phyloP scores from a whole-genome alignment of 2,888 invertebrate species.

The Eilema caniola region DNA sequence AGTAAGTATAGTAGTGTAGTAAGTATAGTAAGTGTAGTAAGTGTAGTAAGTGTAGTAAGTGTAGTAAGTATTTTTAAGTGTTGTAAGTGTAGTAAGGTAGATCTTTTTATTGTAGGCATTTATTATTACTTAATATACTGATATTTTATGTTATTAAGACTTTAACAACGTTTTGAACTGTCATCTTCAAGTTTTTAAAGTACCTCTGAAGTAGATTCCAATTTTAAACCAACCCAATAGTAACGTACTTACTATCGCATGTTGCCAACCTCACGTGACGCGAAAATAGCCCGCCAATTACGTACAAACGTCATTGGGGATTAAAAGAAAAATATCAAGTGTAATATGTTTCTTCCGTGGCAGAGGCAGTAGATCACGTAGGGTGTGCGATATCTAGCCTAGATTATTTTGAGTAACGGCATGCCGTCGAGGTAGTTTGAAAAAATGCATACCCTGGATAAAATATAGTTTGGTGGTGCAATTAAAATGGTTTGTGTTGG shows the following conservation, averaged over 20 bases:
- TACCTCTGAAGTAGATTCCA: conserved; percentile 18
- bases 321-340: conserved; percentile 68
- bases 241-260: conserved; percentile 43
- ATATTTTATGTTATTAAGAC: not conserved
- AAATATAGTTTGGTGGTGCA: conserved; percentile 80
- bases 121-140: too few relatives aligned
- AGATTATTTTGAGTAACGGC: conserved; percentile 86
- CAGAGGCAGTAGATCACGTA: conserved; percentile 75
- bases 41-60: too few relatives aligned
- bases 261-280: conserved; percentile 62
- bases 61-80: too few relatives aligned
- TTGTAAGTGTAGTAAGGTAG: too few relatives aligned
- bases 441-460: conserved; percentile 75
- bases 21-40: too few relatives aligned
- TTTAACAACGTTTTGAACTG: not conserved
- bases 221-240: conserved; percentile 16
- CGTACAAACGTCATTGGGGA: conserved; percentile 68
- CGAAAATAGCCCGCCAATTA: conserved; percentile 59
- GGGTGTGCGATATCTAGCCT: conserved; percentile 78
- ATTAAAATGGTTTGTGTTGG: conserved; percentile 75
- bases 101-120: too few relatives aligned
- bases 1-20: too few relatives aligned
- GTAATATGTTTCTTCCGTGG: conserved; percentile 70
- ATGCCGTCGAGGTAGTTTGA: conserved; percentile 57
- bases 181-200: not conserved